A percentile compares a stretch with the other conserved stretches of the same genome.
These are phyloP conservation scores for Chrosomus eos DNA, from an alignment of 2,797 vertebrate species.

Conservation along the genomic window DNA sequence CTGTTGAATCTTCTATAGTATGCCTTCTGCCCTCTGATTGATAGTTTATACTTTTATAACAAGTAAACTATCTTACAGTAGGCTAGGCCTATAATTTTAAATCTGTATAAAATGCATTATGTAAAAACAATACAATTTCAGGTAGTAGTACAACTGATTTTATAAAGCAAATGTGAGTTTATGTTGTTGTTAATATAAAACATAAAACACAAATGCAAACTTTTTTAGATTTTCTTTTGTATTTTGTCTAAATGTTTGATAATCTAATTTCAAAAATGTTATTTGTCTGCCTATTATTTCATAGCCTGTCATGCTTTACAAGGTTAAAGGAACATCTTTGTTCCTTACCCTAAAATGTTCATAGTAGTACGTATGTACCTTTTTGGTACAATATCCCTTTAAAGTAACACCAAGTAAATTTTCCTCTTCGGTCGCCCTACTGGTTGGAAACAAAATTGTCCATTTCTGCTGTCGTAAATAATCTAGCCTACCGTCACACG, in stretches of 20 bases:
- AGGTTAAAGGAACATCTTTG: background rate
- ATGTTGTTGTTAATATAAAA: background rate
- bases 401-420: too few species aligned
- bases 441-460: too few species aligned
- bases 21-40: background rate
- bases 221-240: background rate
- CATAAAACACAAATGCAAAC: background rate
- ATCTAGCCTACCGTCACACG: too few species aligned
- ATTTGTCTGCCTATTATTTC: background rate
- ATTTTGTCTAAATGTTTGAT: background rate
- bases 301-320: background rate
- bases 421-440: too few species aligned
- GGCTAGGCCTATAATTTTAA: background rate
- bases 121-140: background rate
- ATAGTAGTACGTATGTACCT: background rate
- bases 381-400: background rate
- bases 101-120: background rate
- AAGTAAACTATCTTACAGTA: background rate
- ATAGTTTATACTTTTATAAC: background rate
- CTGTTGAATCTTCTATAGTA: background rate
- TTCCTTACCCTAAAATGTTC: background rate
- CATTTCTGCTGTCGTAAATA: too few species aligned
- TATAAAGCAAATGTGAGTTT: background rate
- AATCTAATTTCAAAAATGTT: background rate
- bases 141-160: background rate